Conservation (phyloP, 2,113 vertebrate genomes). For the Corythoichthys haematopterus region DNA sequence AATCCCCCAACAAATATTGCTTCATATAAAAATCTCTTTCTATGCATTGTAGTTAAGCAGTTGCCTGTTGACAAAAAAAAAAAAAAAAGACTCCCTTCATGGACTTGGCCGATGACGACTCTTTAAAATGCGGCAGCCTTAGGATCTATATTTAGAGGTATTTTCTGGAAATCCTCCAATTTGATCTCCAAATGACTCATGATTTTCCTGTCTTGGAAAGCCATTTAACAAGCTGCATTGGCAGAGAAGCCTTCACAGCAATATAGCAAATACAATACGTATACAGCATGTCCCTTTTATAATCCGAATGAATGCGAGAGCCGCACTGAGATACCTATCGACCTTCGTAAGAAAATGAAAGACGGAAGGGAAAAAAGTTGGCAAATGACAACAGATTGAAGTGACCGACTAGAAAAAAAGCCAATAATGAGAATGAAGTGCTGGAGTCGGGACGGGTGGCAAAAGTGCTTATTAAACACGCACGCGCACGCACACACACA, state of each 20-base stretch:
- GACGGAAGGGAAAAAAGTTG: slow-evolving; percentile 2
- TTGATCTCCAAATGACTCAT: neutral
- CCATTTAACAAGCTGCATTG: slow-evolving; percentile 16
- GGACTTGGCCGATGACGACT: neutral
- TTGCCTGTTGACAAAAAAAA: too few species aligned
- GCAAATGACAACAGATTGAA: neutral
- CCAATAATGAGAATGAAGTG: slow-evolving; percentile 20
- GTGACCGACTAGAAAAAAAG: slow-evolving; percentile 8
- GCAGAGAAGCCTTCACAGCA: neutral
- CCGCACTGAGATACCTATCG: slow-evolving; percentile 22
- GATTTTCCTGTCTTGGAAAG: slow-evolving; percentile 9
- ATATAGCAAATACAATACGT: neutral
- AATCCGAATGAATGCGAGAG: slow-evolving; percentile 30
- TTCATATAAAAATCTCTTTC: neutral
- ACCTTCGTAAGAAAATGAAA: slow-evolving; percentile 12
- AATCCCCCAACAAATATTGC: too few species aligned
- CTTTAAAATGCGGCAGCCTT: neutral
- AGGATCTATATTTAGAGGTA: neutral
- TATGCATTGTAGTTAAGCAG: too few species aligned
- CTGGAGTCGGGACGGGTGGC: neutral
- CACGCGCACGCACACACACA: slow-evolving; percentile 16
- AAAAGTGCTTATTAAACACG: neutral
- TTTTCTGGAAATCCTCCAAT: neutral
- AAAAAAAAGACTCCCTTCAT: too few species aligned
- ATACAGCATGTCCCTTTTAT: neutral